Base-by-base conservation (phyloP, 2,888 invertebrate genomes). In the Tenthredo scrophulariae region DNA sequence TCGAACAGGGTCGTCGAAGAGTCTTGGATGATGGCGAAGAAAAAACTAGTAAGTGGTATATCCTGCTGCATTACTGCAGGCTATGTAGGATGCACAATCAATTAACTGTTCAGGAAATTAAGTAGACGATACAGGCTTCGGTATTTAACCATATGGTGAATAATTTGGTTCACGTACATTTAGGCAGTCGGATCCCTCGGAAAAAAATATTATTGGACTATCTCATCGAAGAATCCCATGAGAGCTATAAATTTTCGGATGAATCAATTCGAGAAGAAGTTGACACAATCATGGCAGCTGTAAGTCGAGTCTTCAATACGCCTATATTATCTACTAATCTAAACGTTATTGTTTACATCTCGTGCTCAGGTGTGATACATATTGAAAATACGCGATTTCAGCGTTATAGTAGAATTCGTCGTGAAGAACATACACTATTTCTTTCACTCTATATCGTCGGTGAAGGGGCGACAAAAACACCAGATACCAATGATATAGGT, bases 231-330 rank as follows among this genome's bases (percentile, higher is more conserved):
- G 88, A 94, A 1, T 94, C 94, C 58, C 94, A 94, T 0, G 93
- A 92, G 3, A 94, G 94, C 6, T 93, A 91, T 1, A 94, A 94
- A 1, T 94, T 94, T 84, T 94, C 93, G 0, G 92, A 95, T 87
- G 22, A 62, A 62, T 7, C 22, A 26, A 7, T 62, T 62, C 62
- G 62, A 2, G 62, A 22, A 9, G 62, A 62, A 62, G 62, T 62
- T 62, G 26, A 62, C 62, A 62, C 62, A 62, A n/a, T 62, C 2
- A 62, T 62, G 26, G 22, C n/a, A 3, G 26, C 62, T 22, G 62
- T 62, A 50, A 50, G 50, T 50, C 10, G n/a, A 5, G 6, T n/a
- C 6, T 58, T 58, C 7, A n/a, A 22, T 58, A 22, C 18, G 7
- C 33, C 33, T 33, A 33, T 33, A 4, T 33, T 54, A 54, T 54